Evolutionary conservation across 2,113 vertebrate species (phyloP).

Genomic region (Pyxicephalus adspersus): DNA sequence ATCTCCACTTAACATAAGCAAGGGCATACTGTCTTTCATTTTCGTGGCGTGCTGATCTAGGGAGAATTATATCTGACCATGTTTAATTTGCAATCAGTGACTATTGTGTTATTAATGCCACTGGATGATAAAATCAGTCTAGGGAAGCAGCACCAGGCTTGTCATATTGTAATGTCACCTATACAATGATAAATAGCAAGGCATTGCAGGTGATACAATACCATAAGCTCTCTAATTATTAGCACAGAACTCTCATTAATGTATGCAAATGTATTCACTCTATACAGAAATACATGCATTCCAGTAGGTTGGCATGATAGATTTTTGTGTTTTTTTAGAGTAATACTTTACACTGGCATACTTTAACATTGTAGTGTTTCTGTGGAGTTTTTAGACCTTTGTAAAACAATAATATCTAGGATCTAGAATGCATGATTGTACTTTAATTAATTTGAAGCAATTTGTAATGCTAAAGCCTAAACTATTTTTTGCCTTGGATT

Average conservation of each 20-base stretch:
- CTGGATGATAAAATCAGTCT: conserved; percentile 14
- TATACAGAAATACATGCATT: neutral
- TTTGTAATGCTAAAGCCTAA: no score
- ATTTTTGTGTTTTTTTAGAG: no score
- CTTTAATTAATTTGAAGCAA: no score
- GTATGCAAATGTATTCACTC: conserved; percentile 8
- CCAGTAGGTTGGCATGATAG: neutral
- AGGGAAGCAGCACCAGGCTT: neutral
- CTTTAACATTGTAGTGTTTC: no score
- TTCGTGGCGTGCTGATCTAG: neutral
- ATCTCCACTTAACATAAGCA: neutral
- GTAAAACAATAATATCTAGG: no score
- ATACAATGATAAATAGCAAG: conserved; percentile 9
- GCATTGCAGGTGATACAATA: conserved; percentile 8
- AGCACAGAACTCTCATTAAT: neutral
- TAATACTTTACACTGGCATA: no score
- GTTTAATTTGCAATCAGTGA: conserved; percentile 35
- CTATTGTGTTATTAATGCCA: conserved; percentile 36
- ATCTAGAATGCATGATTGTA: no score
- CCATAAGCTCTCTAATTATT: conserved; percentile 23
- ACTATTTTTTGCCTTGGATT: no score
- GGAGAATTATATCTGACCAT: conserved; percentile 23
- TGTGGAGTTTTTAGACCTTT: no score
- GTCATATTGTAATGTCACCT: conserved; percentile 5
- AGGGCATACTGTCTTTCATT: neutral